Evolutionary conservation across 1,140 invertebrate species (phyloP).

Genomic region (Harlomillsia oculata): DNA sequence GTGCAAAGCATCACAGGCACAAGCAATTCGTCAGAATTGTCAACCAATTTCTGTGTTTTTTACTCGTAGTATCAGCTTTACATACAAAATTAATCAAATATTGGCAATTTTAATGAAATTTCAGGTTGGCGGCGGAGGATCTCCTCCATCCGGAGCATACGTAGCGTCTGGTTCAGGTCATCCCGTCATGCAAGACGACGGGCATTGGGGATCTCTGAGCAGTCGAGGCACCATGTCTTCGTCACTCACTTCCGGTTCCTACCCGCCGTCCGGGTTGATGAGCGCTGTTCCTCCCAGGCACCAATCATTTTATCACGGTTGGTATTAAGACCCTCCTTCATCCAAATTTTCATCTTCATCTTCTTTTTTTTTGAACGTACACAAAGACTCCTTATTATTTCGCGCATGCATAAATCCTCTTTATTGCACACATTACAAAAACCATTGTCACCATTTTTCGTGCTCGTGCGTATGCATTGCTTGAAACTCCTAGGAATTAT

Average conservation of each 20-base stretch:
- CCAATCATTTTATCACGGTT: constrained; percentile 26
- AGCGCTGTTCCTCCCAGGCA: constrained; percentile 26
- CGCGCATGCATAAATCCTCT: too few species aligned
- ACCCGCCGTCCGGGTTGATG: constrained; percentile 25
- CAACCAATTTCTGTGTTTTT: neutral
- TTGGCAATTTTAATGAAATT: neutral
- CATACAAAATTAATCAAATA: too few species aligned
- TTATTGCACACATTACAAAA: too few species aligned
- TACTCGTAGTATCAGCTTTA: neutral
- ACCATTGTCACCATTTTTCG: too few species aligned
- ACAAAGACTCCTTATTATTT: too few species aligned
- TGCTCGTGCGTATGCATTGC: too few species aligned
- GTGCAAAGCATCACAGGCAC: neutral
- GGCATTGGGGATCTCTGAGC: constrained; percentile 22
- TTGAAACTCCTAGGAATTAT: too few species aligned
- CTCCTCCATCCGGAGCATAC: neutral
- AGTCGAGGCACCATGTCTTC: constrained; percentile 15
- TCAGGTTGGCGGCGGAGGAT: constrained; percentile 20
- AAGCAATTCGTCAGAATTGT: neutral
- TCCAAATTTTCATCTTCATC: neutral
- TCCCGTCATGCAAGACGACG: constrained; percentile 23
- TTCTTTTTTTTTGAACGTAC: neutral
- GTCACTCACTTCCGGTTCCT: constrained; percentile 19
- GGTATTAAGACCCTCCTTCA: constrained; percentile 13
- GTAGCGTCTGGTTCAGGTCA: constrained; percentile 7